Evolutionary conservation across 2,888 invertebrate species (phyloP).

Genomic region (Rhyacophila evoluta): DNA sequence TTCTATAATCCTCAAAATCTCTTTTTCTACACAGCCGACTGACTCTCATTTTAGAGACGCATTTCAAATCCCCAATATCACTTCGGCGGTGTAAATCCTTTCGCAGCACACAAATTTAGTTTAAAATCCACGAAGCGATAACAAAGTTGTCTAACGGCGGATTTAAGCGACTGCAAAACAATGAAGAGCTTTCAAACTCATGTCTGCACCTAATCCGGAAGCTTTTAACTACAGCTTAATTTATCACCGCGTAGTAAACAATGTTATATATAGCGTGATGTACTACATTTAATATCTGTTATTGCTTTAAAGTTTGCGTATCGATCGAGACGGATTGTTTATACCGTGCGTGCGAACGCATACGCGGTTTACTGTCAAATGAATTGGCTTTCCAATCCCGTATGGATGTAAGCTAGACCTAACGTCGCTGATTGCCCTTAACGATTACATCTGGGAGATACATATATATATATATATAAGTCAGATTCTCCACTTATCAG

Average conservation of each 20-base stretch:
- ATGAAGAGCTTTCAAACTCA: constrained; percentile 40
- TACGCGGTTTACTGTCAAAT: constrained; percentile 26
- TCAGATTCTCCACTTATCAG: not conserved
- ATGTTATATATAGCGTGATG: not conserved
- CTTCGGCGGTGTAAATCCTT: constrained; percentile 37
- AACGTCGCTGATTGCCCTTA: not conserved
- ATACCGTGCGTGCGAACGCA: constrained; percentile 1
- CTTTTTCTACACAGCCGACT: not conserved
- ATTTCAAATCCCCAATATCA: constrained; percentile 11
- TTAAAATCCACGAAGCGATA: constrained; percentile 28
- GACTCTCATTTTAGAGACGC: not conserved
- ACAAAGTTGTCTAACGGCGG: constrained; percentile 36
- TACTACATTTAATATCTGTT: not conserved
- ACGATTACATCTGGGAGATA: not conserved
- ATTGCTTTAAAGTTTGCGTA: not conserved
- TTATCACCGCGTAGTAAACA: constrained; percentile 38
- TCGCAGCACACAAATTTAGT: constrained; percentile 23
- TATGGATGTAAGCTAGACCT: not conserved
- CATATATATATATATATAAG: too few species aligned
- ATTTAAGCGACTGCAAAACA: constrained; percentile 34
- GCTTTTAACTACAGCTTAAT: constrained; percentile 43
- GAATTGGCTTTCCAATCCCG: constrained; percentile 17
- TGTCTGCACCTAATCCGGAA: constrained; percentile 39
- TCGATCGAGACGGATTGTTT: constrained; percentile 19
- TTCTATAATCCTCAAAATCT: not conserved